Evolutionary conservation across 2,113 vertebrate species (phyloP).

Genomic region (Todiramphus chloris): DNA sequence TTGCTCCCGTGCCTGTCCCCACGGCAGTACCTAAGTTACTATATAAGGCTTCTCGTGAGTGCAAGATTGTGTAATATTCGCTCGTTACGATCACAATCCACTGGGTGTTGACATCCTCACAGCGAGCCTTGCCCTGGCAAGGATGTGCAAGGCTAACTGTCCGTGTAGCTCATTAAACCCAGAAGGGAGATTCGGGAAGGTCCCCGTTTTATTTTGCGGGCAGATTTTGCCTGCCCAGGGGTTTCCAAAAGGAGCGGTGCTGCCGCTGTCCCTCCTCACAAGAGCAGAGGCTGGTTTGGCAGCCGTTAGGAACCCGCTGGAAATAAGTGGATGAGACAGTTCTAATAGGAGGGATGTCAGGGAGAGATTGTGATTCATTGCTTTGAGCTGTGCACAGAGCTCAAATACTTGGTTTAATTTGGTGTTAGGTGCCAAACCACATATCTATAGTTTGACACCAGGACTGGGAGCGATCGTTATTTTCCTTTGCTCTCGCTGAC

Average conservation of each 20-base stretch:
- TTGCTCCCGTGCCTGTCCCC: background rate
- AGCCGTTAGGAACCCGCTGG: background rate
- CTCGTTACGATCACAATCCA: background rate
- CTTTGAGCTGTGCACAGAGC: background rate
- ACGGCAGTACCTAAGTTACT: slow-evolving; percentile 15
- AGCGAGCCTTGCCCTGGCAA: background rate
- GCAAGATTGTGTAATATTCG: background rate
- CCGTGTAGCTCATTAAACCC: background rate
- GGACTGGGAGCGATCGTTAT: background rate
- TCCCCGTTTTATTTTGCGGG: background rate
- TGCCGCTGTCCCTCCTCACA: background rate
- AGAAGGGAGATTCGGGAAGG: background rate
- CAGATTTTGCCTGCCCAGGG: background rate
- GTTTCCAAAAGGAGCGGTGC: background rate
- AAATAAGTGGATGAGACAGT: background rate
- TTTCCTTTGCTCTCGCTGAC: background rate
- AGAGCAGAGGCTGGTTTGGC: background rate
- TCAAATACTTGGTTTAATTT: background rate
- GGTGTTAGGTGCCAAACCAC: background rate
- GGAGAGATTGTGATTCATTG: slow-evolving; percentile 1
- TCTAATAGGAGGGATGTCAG: slow-evolving; percentile 1
- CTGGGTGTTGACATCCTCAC: background rate
- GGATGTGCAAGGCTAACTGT: background rate
- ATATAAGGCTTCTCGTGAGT: background rate
- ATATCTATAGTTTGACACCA: background rate